Base-by-base conservation (phyloP, 1,140 invertebrate species). In the Plectus sambesii region DNA sequence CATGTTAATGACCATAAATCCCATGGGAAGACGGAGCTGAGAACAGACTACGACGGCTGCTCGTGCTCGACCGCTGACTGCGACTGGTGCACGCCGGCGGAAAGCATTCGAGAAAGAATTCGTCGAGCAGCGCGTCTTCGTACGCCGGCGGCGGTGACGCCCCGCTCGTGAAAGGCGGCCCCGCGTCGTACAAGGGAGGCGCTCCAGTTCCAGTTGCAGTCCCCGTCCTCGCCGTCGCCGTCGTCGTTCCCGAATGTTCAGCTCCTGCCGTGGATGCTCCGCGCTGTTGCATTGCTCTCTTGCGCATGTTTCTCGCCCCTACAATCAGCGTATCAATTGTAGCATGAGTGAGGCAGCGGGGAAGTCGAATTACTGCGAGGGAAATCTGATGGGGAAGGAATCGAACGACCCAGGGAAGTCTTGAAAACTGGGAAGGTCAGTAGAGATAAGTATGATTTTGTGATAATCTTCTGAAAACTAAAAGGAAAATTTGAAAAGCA, bases 111-210 rank as follows among this genome's bases (percentile, higher is more conserved):
- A 47, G 43, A 51, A 65, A 66, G 30, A 67, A 58, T n/a, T 65
- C 43, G 37, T 66, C 66, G 8, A 68, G 37, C 4, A 68, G 41
- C 15, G 60, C 61, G 15, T 66, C 63, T 53, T 66, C 63, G 29
- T 66, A 66, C n/a, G 56, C 48, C 3, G 63, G 63, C n/a, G 63
- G 63, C 22, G 63, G 63, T 5, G 63, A 66, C n/a, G 47, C 58
- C 2, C 63, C 63, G 24, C 39, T 48, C 20, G 40, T 22, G 19
- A 46, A 35, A 33, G 46, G 49, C 9, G 20, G 56, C 40, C 54
- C 36, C 17, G 29, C 17, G 27, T 35, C 33, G 42, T 17, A 19
- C 24, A 38, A 27, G 23, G 49, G 27, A 33, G 38, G 20, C 24
- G 23, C 23, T 5, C 17, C 9, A 23, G 17, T 24, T 26, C 47